Evolutionary conservation across 2,113 vertebrate species (phyloP).

Genomic region (Excalfactoria chinensis): DNA sequence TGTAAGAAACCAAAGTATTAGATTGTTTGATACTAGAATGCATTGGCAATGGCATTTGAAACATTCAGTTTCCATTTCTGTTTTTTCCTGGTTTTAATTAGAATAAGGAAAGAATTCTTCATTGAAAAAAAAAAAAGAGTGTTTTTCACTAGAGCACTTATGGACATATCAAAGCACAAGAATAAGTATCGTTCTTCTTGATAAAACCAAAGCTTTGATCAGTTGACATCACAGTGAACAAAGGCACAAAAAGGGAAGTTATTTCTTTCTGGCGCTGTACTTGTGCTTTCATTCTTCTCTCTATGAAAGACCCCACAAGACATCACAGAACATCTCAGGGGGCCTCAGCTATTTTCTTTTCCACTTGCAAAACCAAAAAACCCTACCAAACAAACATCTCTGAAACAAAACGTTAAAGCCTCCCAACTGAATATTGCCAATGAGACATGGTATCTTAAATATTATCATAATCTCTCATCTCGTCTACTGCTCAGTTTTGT

Average conservation of each 20-base stretch:
- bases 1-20: conserved; percentile 7
- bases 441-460: accelerated
- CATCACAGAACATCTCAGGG: neutral
- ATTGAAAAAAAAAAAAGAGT: conserved; percentile 6
- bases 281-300: neutral
- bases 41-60: neutral
- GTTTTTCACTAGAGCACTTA: neutral
- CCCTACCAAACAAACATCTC: neutral
- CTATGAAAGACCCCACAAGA: neutral
- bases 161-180: neutral
- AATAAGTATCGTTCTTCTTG: neutral
- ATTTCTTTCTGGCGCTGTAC: neutral
- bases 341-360: neutral
- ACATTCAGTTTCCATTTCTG: neutral
- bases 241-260: neutral
- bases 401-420: neutral
- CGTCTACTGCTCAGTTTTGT: neutral
- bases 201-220: neutral
- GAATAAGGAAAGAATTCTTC: neutral
- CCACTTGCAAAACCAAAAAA: neutral
- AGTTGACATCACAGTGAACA: neutral
- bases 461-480: neutral
- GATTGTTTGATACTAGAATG: neutral
- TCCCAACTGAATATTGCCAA: neutral
- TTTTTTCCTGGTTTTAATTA: neutral